A percentile compares a stretch with the other conserved stretches of the same genome.
Evolutionary conservation across 2,797 vertebrate species (phyloP).

Genomic region (Enteromius viviparus): DNA sequence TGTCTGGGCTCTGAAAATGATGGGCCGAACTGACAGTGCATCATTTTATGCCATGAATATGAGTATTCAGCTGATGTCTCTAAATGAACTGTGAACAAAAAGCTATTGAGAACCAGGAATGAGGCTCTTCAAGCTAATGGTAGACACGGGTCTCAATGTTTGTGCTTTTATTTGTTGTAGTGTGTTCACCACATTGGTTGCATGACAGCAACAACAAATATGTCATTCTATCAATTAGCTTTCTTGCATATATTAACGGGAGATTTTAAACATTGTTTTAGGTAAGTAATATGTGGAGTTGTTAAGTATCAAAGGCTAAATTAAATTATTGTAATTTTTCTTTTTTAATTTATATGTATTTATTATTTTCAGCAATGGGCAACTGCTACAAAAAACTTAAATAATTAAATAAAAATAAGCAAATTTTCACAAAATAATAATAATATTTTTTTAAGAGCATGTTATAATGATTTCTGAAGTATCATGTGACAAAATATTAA

Average conservation of each 20-base stretch:
- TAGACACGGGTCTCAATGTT: background rate
- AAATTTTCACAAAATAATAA: background rate
- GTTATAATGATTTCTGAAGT: background rate
- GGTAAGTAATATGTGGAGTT: background rate
- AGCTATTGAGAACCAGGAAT: slow-evolving; percentile 9
- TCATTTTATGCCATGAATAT: slow-evolving; percentile 34
- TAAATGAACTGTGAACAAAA: slow-evolving; percentile 17
- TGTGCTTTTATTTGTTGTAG: slow-evolving; percentile 9
- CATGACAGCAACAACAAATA: background rate
- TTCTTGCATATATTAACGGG: background rate
- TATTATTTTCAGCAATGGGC: background rate
- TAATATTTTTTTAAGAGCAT: background rate
- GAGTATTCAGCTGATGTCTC: slow-evolving; percentile 33
- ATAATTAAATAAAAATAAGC: background rate
- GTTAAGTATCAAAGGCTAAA: background rate
- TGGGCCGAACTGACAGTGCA: slow-evolving; percentile 22
- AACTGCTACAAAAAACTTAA: background rate
- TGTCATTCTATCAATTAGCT: background rate
- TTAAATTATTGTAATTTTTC: background rate
- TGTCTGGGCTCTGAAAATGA: slow-evolving; percentile 40
- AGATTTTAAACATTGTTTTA: background rate
- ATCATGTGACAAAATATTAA: background rate
- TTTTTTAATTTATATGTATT: background rate
- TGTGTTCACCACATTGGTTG: background rate
- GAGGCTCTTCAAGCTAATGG: slow-evolving; percentile 7